Conservation (phyloP, 2,888 invertebrate genomes). For the Apantesis nais region DNA sequence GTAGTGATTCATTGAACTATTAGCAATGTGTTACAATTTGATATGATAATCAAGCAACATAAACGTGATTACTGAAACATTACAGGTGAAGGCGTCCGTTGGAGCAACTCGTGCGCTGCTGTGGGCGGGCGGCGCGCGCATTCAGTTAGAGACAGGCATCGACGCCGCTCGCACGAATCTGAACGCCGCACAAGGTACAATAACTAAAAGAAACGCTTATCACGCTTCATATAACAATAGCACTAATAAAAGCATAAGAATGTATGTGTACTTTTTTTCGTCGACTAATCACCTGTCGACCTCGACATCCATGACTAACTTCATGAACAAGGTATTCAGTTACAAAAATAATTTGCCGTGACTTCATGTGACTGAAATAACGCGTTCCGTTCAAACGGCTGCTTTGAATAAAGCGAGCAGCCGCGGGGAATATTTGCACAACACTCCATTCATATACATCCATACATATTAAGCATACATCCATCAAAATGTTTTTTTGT, state of each 20-base stretch:
- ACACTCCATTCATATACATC: conserved; percentile 24
- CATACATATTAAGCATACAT: background rate
- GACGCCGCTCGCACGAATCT: conserved; percentile 83
- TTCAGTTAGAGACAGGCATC: conserved; percentile 81
- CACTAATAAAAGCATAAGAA: conserved; percentile 79
- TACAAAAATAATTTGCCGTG: conserved; percentile 79
- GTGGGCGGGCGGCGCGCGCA: conserved; percentile 71
- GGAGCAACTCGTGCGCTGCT: conserved; percentile 52
- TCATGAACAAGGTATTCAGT: conserved; percentile 71
- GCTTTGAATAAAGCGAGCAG: conserved; percentile 47
- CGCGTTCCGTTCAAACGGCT: conserved; percentile 50
- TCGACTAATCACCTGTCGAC: conserved; percentile 71
- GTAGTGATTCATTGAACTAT: conserved; percentile 46
- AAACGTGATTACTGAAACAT: conserved; percentile 64
- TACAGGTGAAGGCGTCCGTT: conserved; percentile 72
- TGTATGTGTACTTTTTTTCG: conserved; percentile 61
- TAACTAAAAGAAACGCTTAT: conserved; percentile 54
- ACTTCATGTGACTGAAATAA: conserved; percentile 81
- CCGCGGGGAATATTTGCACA: conserved; percentile 35
- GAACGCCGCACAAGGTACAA: conserved; percentile 82
- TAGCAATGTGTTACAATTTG: conserved; percentile 38
- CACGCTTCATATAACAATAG: conserved; percentile 75
- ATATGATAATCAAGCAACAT: conserved; percentile 52
- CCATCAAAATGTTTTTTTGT: background rate
- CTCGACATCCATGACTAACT: conserved; percentile 77